phyloP scores from a whole-genome alignment of 2,797 vertebrate species.

The Bufotes viridis region DNA sequence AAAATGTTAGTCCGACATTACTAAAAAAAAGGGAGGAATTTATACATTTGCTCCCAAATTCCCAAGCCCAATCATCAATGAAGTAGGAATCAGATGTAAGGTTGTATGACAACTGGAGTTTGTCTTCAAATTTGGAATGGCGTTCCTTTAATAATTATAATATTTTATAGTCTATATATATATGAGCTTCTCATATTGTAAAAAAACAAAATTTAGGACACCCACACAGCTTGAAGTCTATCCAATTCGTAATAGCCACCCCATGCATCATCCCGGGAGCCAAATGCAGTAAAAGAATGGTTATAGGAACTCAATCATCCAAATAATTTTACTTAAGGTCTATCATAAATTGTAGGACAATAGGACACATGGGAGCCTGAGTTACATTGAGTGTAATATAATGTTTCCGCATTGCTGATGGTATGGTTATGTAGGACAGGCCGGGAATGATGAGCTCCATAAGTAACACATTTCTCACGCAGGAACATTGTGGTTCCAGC shows the following conservation, averaged over 20 bases:
- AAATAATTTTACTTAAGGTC: neutral
- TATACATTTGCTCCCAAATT: neutral
- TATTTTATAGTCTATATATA: neutral
- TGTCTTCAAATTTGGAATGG: neutral
- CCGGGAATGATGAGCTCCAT: neutral
- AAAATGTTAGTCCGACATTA: neutral
- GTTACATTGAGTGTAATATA: neutral
- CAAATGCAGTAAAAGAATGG: neutral
- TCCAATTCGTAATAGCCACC: neutral
- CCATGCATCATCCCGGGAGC: neutral
- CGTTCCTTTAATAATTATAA: neutral
- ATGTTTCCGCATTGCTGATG: conserved; percentile 6
- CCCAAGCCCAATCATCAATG: too few species aligned
- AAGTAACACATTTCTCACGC: conserved; percentile 1
- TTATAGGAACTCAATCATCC: conserved; percentile 21
- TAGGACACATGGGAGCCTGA: neutral
- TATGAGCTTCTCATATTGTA: neutral
- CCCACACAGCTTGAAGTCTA: conserved; percentile 2
- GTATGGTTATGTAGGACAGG: neutral
- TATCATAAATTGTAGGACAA: neutral
- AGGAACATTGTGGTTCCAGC: conserved; percentile 15
- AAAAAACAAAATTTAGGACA: neutral
- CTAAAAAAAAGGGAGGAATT: neutral
- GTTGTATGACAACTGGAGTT: neutral
- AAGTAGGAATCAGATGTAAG: neutral